Percentiles rank a stretch among this genome's conserved stretches.
These are phyloP conservation scores for Corythornis leucogaster DNA, from an alignment of 2,797 vertebrate genomes.

Conservation along the genomic window DNA sequence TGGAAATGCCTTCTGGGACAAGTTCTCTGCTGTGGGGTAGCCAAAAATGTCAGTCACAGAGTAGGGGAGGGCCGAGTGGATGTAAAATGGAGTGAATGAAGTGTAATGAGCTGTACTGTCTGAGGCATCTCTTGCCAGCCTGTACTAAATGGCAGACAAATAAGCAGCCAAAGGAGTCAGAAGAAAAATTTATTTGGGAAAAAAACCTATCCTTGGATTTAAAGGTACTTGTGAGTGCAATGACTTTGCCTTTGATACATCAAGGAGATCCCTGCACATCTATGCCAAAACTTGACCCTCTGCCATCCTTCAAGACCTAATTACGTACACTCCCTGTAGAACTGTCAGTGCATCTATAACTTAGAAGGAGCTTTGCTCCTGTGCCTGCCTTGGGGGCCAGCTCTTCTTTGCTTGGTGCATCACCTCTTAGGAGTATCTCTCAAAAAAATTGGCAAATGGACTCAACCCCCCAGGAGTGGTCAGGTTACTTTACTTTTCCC, in stretches of 20 bases:
- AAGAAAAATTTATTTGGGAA: not conserved
- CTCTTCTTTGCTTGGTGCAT: not conserved
- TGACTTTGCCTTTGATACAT: not conserved
- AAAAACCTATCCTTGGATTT: not conserved
- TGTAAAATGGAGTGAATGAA: not conserved
- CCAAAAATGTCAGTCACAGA: not conserved
- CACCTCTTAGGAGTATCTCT: not conserved
- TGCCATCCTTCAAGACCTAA: not conserved
- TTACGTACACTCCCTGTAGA: not conserved
- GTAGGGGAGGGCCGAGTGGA: not conserved
- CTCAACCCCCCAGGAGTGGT: rapidly evolving
- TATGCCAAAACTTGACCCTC: not conserved
- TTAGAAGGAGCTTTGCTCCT: not conserved
- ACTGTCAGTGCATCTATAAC: not conserved
- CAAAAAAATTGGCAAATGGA: not conserved
- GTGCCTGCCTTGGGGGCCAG: not conserved
- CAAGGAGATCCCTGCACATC: rapidly evolving
- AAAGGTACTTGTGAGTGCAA: not conserved
- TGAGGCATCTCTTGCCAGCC: not conserved
- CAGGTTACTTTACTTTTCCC: not conserved
- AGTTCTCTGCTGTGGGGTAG: not conserved
- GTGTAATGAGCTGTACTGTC: not conserved
- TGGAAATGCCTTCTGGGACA: not conserved
- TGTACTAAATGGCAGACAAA: not conserved
- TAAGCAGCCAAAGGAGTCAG: not conserved